Percentiles rank a stretch among this genome's conserved stretches.
phyloP scores from a whole-genome alignment of 1,140 invertebrate genomes.

The Pachypeltis micranthus region DNA sequence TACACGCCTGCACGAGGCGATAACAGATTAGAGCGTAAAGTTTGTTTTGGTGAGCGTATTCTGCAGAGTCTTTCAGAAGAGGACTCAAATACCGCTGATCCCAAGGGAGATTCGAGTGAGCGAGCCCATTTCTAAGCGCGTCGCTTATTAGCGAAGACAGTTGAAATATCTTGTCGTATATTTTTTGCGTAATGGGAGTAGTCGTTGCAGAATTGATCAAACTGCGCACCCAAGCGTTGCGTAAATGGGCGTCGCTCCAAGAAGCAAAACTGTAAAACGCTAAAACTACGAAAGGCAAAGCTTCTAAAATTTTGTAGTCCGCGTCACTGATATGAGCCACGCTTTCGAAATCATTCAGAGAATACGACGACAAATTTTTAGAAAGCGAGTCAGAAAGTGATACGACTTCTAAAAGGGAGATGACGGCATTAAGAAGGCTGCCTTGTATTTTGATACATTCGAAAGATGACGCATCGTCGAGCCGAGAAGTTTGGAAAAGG shows the following conservation, averaged over 20 bases:
- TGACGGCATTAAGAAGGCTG: conserved; percentile 20
- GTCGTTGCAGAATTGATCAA: neutral
- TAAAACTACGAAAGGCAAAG: conserved; percentile 14
- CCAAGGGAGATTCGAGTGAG: conserved; percentile 16
- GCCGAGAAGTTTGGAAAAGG: conserved; percentile 20
- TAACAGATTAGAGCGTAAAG: conserved; percentile 20
- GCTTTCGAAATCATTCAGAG: neutral
- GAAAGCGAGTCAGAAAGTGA: neutral
- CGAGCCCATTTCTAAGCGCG: neutral
- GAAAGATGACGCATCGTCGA: conserved; percentile 32
- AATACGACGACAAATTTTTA: conserved; percentile 10
- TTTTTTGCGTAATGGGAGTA: neutral
- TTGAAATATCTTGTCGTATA: conserved; percentile 1
- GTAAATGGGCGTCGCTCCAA: conserved; percentile 2
- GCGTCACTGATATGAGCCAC: neutral
- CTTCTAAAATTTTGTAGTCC: conserved; percentile 4
- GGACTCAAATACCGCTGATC: conserved; percentile 17
- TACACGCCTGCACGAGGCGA: conserved; percentile 9
- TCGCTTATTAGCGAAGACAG: neutral
- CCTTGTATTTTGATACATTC: neutral
- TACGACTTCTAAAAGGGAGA: conserved; percentile 5
- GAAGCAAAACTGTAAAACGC: conserved; percentile 18
- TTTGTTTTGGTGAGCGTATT: conserved; percentile 21
- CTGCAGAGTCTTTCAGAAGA: neutral
- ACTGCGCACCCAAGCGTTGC: conserved; percentile 13